Evolutionary conservation across 2,113 vertebrate species (phyloP).

Genomic region (Pelecanus crispus): DNA sequence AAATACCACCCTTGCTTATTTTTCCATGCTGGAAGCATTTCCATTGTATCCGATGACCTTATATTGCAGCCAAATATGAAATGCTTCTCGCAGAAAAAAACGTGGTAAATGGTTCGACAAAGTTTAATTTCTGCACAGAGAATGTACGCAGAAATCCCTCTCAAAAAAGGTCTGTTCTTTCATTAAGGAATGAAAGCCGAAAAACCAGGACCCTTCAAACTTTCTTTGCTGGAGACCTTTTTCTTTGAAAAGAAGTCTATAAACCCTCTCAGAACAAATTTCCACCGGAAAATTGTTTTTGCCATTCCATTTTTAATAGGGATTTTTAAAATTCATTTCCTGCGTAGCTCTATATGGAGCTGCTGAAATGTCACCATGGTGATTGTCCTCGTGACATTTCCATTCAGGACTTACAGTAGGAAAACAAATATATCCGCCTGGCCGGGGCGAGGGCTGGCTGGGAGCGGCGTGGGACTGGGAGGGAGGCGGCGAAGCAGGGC

Average conservation of each 20-base stretch:
- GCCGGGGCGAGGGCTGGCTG: background rate
- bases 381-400: slow-evolving; percentile 58
- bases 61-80: background rate
- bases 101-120: background rate
- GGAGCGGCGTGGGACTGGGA: background rate
- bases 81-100: background rate
- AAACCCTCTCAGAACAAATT: background rate
- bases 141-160: background rate
- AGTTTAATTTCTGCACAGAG: background rate
- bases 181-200: background rate
- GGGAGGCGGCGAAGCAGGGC: background rate
- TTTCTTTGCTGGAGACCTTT: background rate
- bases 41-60: background rate
- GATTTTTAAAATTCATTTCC: slow-evolving; percentile 55
- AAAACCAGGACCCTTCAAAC: background rate
- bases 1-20: background rate
- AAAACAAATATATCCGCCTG: background rate
- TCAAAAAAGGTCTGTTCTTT: background rate
- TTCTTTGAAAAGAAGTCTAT: background rate
- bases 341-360: background rate
- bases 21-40: background rate
- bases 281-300: slow-evolving; percentile 39
- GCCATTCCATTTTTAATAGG: slow-evolving; percentile 48
- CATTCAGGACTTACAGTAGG: background rate
- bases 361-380: slow-evolving; percentile 60